Base-by-base conservation (phyloP, 1,140 invertebrate genomes). In the Drosophila guanche region DNA sequence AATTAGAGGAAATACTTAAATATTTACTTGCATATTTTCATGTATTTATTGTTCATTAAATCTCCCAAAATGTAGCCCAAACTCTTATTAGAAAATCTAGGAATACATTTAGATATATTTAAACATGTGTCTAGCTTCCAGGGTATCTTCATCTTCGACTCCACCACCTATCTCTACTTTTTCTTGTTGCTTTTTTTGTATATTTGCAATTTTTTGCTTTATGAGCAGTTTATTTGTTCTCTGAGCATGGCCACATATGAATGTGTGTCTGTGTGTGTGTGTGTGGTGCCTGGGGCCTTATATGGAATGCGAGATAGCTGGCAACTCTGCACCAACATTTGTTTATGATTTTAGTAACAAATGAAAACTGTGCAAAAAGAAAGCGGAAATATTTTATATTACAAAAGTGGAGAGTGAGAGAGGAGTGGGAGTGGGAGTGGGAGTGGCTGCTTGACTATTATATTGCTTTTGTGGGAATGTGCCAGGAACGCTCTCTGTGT, bases 211-310 rank as follows among this genome's bases (percentile, higher is more conserved):
- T 79, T 74, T 80, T 68, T 84, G 70, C 81, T 78, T 88, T 86
- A 86, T 81, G 83, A 86, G 81, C 81, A 86, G 83, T 86, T 86
- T 86, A 88, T 86, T 88, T 86, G 74, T 61, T 63, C 22, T 54
- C 53, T 29, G 63, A 56, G 23, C 69, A 40, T 47, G 40, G 27
- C 12, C 16, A 20, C 16, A 20, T 20, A 20, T 20, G 16, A 20
- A 20, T 20, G 16, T 20, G 16, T 20, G 16, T 1, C 16, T 47
- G 33, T 47, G 22, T 50, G 51, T 51, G 48, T 41, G 55, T 54
- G 51, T 65, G 58, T 54, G 53, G 53, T 71, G 65, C 75, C 75
- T 25, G 47, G 45, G 72, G 66, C 63, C 56, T 46, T 63, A 70
- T 68, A 69, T 45, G 46, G 46, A 53, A 70, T 65, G 47, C 69